These are phyloP conservation scores for Staurois parvus DNA, from an alignment of 2,797 vertebrate species.

Conservation along the genomic window DNA sequence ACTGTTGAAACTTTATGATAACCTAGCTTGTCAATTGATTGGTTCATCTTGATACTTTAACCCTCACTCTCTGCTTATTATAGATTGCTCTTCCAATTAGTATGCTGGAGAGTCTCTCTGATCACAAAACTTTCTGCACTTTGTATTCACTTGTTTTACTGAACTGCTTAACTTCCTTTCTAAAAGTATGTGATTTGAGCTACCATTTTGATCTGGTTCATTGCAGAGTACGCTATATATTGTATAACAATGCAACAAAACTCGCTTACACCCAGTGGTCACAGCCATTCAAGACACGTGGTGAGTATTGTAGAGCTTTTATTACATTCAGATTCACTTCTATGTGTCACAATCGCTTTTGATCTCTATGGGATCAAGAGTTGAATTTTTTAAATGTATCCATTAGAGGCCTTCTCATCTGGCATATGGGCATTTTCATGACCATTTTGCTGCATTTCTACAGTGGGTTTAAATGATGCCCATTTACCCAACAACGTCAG, in stretches of 20 bases:
- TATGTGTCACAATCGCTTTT: too few species aligned
- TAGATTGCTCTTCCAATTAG: conserved; percentile 50
- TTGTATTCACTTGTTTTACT: neutral
- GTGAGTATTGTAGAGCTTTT: conserved; percentile 21
- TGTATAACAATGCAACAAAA: conserved; percentile 20
- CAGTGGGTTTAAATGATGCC: too few species aligned
- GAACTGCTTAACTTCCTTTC: neutral
- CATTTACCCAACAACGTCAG: too few species aligned
- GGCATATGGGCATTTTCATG: too few species aligned
- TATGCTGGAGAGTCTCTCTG: neutral
- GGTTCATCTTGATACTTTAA: conserved; percentile 33
- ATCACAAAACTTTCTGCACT: neutral
- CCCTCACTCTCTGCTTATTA: conserved; percentile 13
- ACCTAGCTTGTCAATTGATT: conserved; percentile 37
- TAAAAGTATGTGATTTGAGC: too few species aligned
- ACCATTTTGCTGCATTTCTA: too few species aligned
- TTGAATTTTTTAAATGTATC: too few species aligned
- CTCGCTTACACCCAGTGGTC: conserved; percentile 53
- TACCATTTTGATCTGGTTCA: neutral
- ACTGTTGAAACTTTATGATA: neutral
- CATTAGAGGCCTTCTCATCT: too few species aligned
- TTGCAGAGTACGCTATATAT: conserved; percentile 40
- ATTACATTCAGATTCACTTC: too few species aligned
- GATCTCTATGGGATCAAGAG: too few species aligned
- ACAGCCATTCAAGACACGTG: conserved; percentile 27